Conservation (phyloP, 1,140 invertebrate genomes). For the Oncopeltus fasciatus region DNA sequence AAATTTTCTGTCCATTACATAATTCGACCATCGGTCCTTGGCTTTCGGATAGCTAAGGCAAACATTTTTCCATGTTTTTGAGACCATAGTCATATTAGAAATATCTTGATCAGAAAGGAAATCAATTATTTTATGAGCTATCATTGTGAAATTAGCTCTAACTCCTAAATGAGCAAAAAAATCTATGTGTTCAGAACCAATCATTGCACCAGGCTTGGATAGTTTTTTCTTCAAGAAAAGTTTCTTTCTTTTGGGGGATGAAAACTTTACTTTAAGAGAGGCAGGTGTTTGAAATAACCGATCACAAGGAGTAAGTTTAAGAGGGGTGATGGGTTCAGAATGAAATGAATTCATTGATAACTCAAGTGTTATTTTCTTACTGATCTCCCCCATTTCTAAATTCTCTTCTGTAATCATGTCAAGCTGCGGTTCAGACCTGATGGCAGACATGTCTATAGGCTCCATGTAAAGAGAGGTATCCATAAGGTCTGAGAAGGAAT, state of each 20-base stretch:
- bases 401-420: neutral
- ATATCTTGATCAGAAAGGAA: constrained; percentile 25
- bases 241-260: neutral
- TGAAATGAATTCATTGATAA: neutral
- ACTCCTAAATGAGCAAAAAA: constrained; percentile 23
- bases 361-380: neutral
- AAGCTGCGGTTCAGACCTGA: neutral
- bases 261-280: neutral
- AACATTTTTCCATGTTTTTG: constrained; percentile 24
- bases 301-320: neutral
- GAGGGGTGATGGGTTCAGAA: neutral
- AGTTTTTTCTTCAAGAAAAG: neutral
- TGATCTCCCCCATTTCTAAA: neutral
- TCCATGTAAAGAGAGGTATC: constrained; percentile 17
- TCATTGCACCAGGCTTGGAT: neutral
- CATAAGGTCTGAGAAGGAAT: constrained; percentile 14
- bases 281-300: neutral
- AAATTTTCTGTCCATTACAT: constrained; percentile 14
- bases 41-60: constrained; percentile 15
- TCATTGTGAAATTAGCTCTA: constrained; percentile 12
- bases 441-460: constrained; percentile 1
- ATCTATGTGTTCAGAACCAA: constrained; percentile 22
- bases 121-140: constrained; percentile 22
- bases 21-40: constrained; percentile 15
- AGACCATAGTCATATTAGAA: constrained; percentile 22